These are phyloP conservation scores for Cyrtodaria siliqua DNA, from an alignment of 2,888 invertebrate genomes.

Conservation along the genomic window DNA sequence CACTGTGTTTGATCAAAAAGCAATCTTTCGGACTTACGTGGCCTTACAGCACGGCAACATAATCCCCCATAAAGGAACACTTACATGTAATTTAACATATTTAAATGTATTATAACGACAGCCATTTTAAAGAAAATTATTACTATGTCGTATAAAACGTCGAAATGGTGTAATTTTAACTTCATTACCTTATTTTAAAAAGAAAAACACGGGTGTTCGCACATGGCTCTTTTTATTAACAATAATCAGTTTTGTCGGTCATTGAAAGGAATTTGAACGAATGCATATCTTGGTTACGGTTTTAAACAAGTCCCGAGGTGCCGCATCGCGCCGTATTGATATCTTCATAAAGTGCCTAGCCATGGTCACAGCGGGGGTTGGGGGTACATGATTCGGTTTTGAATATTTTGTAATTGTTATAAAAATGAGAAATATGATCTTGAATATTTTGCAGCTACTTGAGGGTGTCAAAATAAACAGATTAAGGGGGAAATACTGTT, in stretches of 20 bases:
- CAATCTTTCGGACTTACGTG: no score
- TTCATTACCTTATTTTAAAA: slow-evolving; percentile 21
- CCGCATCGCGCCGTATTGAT: slow-evolving; percentile 1
- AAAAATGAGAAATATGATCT: slow-evolving; percentile 58
- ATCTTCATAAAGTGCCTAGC: slow-evolving; percentile 25
- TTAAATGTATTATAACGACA: no score
- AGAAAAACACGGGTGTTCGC: slow-evolving; percentile 18
- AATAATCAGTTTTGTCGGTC: slow-evolving; percentile 20
- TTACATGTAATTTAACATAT: no score
- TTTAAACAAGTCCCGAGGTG: neutral
- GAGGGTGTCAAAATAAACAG: slow-evolving; percentile 15
- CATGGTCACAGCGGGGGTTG: slow-evolving; percentile 23
- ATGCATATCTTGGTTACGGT: neutral
- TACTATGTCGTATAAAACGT: slow-evolving; percentile 6
- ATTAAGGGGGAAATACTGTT: slow-evolving; percentile 6
- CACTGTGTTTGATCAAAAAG: no score
- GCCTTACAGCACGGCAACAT: no score
- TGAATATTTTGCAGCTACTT: slow-evolving; percentile 45
- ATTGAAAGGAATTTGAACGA: no score
- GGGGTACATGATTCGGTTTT: slow-evolving; percentile 12
- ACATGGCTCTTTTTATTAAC: slow-evolving; percentile 13
- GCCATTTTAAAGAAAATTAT: neutral
- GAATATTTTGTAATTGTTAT: slow-evolving; percentile 42
- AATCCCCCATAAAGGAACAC: no score
- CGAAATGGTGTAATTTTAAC: slow-evolving; percentile 27